Conservation (phyloP, 1,140 invertebrate genomes). For the Tetramorium parvispinum region DNA sequence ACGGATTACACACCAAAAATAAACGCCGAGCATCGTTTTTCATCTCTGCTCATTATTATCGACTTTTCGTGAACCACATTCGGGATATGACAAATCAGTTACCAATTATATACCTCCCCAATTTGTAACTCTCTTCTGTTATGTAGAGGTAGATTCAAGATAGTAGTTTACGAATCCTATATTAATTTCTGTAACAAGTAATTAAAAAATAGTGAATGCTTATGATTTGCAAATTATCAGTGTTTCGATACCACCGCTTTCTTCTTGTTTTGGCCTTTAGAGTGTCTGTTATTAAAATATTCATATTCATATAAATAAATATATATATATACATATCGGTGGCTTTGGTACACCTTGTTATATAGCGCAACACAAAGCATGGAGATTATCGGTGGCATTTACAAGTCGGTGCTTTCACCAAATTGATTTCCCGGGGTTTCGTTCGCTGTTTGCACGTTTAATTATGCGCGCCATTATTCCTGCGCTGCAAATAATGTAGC, state of each 20-base stretch:
- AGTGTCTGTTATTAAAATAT: constrained; percentile 24
- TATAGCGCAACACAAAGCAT: constrained; percentile 22
- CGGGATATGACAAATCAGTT: not conserved
- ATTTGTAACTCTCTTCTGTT: not conserved
- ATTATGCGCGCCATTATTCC: constrained; percentile 58
- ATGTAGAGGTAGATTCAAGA: constrained; percentile 23
- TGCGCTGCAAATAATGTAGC: constrained; percentile 49
- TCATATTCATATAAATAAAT: not conserved
- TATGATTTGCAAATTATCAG: constrained; percentile 30
- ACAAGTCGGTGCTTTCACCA: constrained; percentile 36
- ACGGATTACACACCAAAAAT: not conserved
- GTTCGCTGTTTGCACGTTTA: constrained; percentile 47
- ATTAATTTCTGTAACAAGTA: constrained; percentile 14
- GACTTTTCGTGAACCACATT: not conserved
- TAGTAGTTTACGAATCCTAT: constrained; percentile 18
- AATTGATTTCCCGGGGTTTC: constrained; percentile 57
- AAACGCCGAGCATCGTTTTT: not conserved
- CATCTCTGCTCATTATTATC: not conserved
- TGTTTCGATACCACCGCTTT: constrained; percentile 23
- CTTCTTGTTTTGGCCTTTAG: constrained; percentile 31
- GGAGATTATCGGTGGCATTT: constrained; percentile 51
- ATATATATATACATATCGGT: constrained; percentile 7
- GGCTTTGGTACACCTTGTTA: constrained; percentile 25
- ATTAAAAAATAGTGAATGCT: constrained; percentile 5
- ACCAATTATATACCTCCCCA: not conserved